Percentiles rank a stretch among this genome's conserved stretches.
phyloP scores from a whole-genome alignment of 2,888 invertebrate genomes.

The Nemotelus nigrinus region DNA sequence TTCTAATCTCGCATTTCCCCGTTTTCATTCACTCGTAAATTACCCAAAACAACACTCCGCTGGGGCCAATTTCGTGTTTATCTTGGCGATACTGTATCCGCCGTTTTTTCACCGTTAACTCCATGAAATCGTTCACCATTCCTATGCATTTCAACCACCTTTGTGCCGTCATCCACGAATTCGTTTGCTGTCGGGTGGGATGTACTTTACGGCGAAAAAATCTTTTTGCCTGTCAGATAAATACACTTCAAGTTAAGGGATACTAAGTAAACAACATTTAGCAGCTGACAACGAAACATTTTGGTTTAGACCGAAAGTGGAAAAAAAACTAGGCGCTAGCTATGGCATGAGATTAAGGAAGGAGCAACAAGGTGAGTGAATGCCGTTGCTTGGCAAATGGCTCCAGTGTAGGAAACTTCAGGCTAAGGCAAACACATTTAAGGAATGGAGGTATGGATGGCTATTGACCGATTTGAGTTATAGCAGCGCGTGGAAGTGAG shows the following conservation, averaged over 20 bases:
- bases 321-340: neutral
- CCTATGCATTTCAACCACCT: neutral
- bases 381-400: too few species aligned
- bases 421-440: neutral
- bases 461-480: neutral
- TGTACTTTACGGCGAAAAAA: slow-evolving; percentile 3
- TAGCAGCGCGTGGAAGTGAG: neutral
- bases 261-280: slow-evolving; percentile 43
- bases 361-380: too few species aligned
- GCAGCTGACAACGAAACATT: slow-evolving; percentile 42
- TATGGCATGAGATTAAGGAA: too few species aligned
- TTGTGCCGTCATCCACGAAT: neutral
- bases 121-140: neutral
- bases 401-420: too few species aligned
- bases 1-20: slow-evolving; percentile 38
- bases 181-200: neutral
- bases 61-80: slow-evolving; percentile 30
- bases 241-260: slow-evolving; percentile 42
- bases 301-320: slow-evolving; percentile 11
- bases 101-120: neutral
- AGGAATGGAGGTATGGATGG: neutral
- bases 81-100: slow-evolving; percentile 6
- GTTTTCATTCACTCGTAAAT: slow-evolving; percentile 37
- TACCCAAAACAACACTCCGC: slow-evolving; percentile 12
- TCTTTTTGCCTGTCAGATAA: slow-evolving; percentile 43